Percentiles rank a stretch among this genome's conserved stretches.
Evolutionary conservation across 2,888 invertebrate species (phyloP).

Genomic region (Cyaniris semiargus): DNA sequence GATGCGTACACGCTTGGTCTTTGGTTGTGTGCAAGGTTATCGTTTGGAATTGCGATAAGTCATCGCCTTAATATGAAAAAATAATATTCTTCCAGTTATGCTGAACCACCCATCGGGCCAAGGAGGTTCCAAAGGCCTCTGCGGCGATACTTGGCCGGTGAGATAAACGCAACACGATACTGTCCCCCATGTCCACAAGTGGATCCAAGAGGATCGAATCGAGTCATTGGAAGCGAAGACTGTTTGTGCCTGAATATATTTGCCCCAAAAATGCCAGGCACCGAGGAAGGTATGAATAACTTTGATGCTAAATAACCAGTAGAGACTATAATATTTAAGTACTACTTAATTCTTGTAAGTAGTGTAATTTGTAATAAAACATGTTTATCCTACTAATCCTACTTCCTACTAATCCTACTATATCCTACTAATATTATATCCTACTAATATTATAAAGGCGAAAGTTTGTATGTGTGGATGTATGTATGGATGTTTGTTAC

Average conservation of each 20-base stretch:
- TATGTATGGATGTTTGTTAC: no score
- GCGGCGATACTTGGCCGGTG: constrained; percentile 66
- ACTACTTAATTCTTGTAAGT: background rate
- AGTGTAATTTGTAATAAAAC: background rate
- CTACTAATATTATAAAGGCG: no score
- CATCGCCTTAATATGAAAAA: no score
- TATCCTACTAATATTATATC: no score
- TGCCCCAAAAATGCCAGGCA: constrained; percentile 86
- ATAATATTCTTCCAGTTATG: constrained; percentile 54
- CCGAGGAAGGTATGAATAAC: constrained; percentile 59
- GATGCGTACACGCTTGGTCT: no score
- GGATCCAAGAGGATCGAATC: constrained; percentile 53
- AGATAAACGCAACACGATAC: constrained; percentile 56
- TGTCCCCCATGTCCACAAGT: constrained; percentile 67
- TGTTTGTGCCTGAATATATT: constrained; percentile 89
- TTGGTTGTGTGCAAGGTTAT: no score
- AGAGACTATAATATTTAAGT: background rate
- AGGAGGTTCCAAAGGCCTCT: constrained; percentile 68
- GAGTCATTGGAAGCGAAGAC: constrained; percentile 80
- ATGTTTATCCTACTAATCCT: no score
- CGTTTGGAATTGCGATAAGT: no score
- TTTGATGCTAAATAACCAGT: background rate
- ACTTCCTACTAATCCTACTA: no score
- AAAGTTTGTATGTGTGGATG: no score
- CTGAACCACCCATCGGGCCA: constrained; percentile 71